Percentiles rank a stretch among this genome's conserved stretches.
These are phyloP conservation scores for Hemichromis elongatus DNA, from an alignment of 2,113 vertebrate genomes.

Conservation along the genomic window DNA sequence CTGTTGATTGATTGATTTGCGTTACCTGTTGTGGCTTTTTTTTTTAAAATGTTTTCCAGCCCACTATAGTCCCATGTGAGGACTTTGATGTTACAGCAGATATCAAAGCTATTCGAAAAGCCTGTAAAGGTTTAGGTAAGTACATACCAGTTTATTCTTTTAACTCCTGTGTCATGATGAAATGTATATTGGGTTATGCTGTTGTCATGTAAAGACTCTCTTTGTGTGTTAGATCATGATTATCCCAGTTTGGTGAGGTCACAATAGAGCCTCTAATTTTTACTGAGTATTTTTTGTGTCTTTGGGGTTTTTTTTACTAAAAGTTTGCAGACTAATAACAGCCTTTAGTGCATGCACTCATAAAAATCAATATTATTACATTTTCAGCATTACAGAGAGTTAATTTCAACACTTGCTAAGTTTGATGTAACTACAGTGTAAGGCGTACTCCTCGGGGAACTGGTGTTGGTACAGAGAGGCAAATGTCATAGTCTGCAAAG, in stretches of 20 bases:
- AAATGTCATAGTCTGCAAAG: background rate
- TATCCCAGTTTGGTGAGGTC: background rate
- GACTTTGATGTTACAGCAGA: constrained; percentile 75
- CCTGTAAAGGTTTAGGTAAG: constrained; percentile 78
- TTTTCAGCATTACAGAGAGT: background rate
- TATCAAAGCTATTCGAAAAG: constrained; percentile 72
- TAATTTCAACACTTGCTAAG: background rate
- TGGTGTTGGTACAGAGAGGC: background rate
- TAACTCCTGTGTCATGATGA: background rate
- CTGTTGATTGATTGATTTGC: background rate
- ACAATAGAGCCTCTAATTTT: background rate
- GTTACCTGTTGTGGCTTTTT: background rate
- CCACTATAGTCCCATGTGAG: constrained; percentile 72
- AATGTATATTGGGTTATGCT: background rate
- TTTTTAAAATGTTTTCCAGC: constrained; percentile 61
- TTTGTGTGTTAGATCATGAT: background rate
- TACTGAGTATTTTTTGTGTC: too few relatives aligned
- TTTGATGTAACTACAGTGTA: background rate
- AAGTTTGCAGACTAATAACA: background rate
- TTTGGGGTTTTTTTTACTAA: background rate
- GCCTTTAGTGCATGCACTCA: background rate
- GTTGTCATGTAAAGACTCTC: background rate
- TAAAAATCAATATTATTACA: background rate
- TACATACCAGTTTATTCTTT: background rate
- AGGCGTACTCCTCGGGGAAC: background rate